Evolutionary conservation across 1,140 invertebrate genomes (phyloP).

Genomic region (Zaprionus nigranus): DNA sequence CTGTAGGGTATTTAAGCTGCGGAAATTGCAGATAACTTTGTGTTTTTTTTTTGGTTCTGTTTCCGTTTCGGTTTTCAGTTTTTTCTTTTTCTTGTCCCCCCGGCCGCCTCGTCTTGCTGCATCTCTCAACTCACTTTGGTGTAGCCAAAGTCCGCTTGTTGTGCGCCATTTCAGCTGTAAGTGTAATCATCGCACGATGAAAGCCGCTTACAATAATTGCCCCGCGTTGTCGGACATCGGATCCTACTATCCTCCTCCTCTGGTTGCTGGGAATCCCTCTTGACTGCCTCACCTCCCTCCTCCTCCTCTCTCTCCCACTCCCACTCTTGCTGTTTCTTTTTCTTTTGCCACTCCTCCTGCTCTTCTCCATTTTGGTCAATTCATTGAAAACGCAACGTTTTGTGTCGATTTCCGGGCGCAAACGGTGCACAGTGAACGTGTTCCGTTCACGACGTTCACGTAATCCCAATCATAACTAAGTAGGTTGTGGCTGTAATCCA

Average conservation of each 20-base stretch:
- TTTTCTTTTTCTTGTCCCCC: neutral
- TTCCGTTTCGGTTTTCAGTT: constrained; percentile 1
- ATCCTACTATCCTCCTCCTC: constrained; percentile 24
- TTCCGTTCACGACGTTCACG: neutral
- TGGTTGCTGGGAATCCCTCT: neutral
- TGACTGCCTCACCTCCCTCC: neutral
- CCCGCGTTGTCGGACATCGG: constrained; percentile 73
- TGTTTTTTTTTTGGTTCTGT: neutral
- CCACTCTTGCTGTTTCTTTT: neutral
- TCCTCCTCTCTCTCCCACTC: neutral
- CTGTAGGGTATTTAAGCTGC: constrained; percentile 3
- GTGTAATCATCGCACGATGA: constrained; percentile 81
- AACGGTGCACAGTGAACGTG: neutral
- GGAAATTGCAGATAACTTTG: constrained; percentile 8
- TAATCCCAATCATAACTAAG: constrained; percentile 47
- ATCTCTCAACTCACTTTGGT: neutral
- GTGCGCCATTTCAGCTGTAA: constrained; percentile 77
- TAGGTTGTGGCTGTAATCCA: constrained; percentile 19
- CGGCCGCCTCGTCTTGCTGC: neutral
- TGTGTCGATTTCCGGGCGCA: constrained; percentile 59
- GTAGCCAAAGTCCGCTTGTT: constrained; percentile 38
- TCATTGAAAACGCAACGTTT: constrained; percentile 66
- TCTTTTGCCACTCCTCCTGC: constrained; percentile 1
- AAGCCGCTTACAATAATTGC: constrained; percentile 83
- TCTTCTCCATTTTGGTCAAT: constrained; percentile 41